Percentiles rank a stretch among this genome's conserved stretches.
phyloP scores from a whole-genome alignment of 2,113 vertebrate genomes.

The Bettongia penicillata region DNA sequence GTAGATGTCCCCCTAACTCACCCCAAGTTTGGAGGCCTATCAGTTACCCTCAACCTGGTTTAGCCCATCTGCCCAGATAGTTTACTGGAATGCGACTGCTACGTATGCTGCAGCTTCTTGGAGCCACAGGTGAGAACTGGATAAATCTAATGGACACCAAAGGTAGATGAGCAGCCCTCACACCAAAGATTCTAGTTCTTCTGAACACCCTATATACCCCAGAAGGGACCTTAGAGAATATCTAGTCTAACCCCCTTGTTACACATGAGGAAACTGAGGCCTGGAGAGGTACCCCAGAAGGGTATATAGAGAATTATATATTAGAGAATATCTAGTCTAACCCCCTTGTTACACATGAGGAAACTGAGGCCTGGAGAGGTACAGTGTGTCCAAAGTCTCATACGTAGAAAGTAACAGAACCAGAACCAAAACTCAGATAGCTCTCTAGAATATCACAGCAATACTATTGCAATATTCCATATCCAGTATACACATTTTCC shows the following conservation, averaged over 20 bases:
- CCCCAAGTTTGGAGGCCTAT: background rate
- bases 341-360: background rate
- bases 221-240: background rate
- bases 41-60: background rate
- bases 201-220: background rate
- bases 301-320: no score
- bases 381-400: no score
- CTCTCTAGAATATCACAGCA: background rate
- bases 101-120: background rate
- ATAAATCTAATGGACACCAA: background rate
- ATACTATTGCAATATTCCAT: background rate
- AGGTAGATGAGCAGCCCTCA: background rate
- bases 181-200: background rate
- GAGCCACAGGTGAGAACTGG: background rate
- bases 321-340: background rate
- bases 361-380: background rate
- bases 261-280: background rate
- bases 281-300: background rate
- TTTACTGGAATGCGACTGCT: no score
- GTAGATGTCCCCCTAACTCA: background rate
- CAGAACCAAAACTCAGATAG: no score
- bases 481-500: background rate
- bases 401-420: no score
- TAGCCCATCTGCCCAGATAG: background rate
- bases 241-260: background rate